Conservation (phyloP, 37 sponge, comb jelly and placozoan species). For the Aplysina aerophoba region DNA sequence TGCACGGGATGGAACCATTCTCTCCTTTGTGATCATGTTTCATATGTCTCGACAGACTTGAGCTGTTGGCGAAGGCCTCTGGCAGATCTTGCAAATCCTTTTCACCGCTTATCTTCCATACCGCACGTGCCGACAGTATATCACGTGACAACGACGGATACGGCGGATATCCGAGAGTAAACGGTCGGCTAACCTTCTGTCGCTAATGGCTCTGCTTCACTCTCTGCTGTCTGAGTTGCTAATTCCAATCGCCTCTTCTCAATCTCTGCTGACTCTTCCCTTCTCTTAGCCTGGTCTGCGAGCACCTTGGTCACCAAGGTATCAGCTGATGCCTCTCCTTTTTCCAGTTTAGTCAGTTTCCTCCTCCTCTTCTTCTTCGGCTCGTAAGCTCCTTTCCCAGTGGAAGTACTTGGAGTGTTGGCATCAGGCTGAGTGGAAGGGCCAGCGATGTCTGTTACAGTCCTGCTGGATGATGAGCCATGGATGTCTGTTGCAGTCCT, state of each 20-base stretch:
- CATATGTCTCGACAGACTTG: too few species aligned
- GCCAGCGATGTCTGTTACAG: background rate
- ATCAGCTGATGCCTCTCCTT: background rate
- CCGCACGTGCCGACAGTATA: too few species aligned
- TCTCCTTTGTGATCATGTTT: too few species aligned
- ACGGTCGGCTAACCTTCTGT: too few species aligned
- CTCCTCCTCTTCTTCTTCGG: background rate
- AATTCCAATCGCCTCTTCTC: background rate
- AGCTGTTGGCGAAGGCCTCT: too few species aligned
- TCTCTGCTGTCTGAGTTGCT: background rate
- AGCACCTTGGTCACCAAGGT: background rate
- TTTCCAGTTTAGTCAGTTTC: background rate
- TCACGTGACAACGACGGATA: too few species aligned
- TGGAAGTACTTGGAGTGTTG: too few species aligned
- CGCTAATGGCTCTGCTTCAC: background rate
- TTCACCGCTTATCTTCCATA: too few species aligned
- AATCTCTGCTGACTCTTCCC: background rate
- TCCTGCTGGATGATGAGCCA: background rate
- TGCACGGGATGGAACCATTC: too few species aligned
- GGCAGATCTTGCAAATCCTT: too few species aligned
- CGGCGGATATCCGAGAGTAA: too few species aligned
- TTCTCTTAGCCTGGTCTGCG: background rate
- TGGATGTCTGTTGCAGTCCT: background rate
- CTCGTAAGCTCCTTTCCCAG: background rate
- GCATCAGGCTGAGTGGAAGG: background rate